Base-by-base conservation (phyloP, 2,797 vertebrate species). In the Pseudomugil tenellus region DNA sequence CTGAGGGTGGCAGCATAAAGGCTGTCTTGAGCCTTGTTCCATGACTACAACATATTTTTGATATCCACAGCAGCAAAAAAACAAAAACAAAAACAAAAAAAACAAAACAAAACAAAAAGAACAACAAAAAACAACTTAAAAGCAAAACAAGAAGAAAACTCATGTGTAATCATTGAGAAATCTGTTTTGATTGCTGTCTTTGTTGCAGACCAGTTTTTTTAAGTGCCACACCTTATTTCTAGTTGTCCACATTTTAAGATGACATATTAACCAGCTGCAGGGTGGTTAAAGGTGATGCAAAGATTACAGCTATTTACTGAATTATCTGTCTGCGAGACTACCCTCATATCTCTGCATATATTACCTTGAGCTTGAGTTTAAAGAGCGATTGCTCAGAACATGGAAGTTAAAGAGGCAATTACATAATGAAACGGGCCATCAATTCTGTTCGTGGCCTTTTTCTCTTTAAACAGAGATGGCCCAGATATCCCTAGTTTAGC, bases 391-490 rank as follows among this genome's bases (percentile, higher is more conserved):
- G 90, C 87, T 91, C 87, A 88, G 92, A 93, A 93, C 90, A 90
- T 85, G 88, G 87, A 92, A 92, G 87, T 92, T 93, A 93, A 94
- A 93, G 90, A 91, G 92, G 87, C 90, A 93, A 93, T 94, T 93
- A 93, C 91, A 91, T 92, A 87, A 94, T 93, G 91, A 94, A 93
- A 94, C 89, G 91, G 91, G 87, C 92, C 90, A 92, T 93, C 90
- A 93, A 91, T 92, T 93, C 84, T 89, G 76, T 87, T 86, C 87
- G 51, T 89, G 77, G 90, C 88, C 89, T 90, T 90, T 91, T 89
- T 92, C 74, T 87, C 79, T 92, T 92, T 82, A 85, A 91, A 91
- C 77, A 92, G 92, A 92, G 84, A 93, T 91, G 90, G 88, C 92
- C 89, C 87, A 81, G 88, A 84, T 93, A 90, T 82, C 83, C 46